These are phyloP conservation scores for Euclidia mi DNA, from an alignment of 2,888 invertebrate species.

Conservation along the genomic window DNA sequence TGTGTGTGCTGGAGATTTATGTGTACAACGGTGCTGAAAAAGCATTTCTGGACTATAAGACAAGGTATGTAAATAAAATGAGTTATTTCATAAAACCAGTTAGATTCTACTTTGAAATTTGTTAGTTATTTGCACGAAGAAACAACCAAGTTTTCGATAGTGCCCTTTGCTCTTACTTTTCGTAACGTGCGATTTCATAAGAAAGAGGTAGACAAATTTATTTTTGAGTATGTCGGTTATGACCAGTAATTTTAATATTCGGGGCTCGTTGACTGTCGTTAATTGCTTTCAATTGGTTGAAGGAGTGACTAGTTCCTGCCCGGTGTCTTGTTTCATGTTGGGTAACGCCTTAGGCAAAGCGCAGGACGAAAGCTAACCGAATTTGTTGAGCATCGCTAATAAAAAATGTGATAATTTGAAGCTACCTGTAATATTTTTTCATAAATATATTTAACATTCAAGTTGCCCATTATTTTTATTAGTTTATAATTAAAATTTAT, in stretches of 20 bases:
- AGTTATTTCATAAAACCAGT: slow-evolving; percentile 41
- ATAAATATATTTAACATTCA: no score
- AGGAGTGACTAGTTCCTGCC: slow-evolving; percentile 39
- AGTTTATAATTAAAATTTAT: no score
- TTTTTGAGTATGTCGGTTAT: not conserved
- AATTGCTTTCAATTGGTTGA: slow-evolving; percentile 60
- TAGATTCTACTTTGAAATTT: slow-evolving; percentile 44
- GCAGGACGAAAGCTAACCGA: not conserved
- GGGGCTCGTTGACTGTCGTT: slow-evolving; percentile 32
- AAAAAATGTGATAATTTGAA: no score
- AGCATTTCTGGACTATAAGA: slow-evolving; percentile 68
- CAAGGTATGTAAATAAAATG: slow-evolving; percentile 66
- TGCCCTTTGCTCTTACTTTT: slow-evolving; percentile 54
- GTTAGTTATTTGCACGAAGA: slow-evolving; percentile 29
- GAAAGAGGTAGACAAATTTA: not conserved
- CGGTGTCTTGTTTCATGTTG: slow-evolving; percentile 50
- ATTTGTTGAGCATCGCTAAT: no score
- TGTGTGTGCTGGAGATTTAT: slow-evolving; percentile 81
- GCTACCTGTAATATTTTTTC: no score
- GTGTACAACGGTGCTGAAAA: slow-evolving; percentile 76
- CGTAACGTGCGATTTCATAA: slow-evolving; percentile 11
- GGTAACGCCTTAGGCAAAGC: slow-evolving; percentile 44
- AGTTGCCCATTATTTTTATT: no score
- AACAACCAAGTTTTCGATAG: slow-evolving; percentile 19
- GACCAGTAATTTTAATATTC: slow-evolving; percentile 10